Evolutionary conservation across 2,888 invertebrate genomes (phyloP).

Genomic region (Limnephilus auricula): DNA sequence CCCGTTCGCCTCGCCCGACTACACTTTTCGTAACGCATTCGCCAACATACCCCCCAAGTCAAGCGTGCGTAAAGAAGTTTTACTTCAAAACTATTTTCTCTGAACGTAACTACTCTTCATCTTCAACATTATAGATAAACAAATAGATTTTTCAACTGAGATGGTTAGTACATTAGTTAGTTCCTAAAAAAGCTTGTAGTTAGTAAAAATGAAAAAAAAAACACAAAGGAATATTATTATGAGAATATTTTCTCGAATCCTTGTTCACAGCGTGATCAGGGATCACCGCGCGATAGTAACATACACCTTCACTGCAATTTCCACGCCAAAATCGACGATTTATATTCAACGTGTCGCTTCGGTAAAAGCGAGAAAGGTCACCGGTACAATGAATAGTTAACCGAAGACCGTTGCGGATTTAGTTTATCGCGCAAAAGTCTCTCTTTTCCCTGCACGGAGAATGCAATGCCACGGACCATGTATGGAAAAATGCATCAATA

Average conservation of each 20-base stretch:
- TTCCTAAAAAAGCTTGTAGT: too few species aligned
- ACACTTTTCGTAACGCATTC: too few species aligned
- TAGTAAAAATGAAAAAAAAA: too few species aligned
- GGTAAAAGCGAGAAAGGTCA: not conserved
- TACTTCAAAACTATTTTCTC: too few species aligned
- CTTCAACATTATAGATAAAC: too few species aligned
- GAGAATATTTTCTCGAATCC: not conserved
- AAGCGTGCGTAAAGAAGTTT: too few species aligned
- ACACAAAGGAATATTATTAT: too few species aligned
- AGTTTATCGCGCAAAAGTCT: not conserved
- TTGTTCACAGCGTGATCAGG: not conserved
- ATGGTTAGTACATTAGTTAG: too few species aligned
- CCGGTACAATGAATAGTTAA: not conserved
- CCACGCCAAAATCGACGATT: not conserved
- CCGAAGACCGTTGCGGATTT: not conserved
- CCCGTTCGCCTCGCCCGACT: too few species aligned
- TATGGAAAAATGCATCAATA: not conserved
- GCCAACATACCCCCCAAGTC: too few species aligned
- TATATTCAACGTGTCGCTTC: not conserved
- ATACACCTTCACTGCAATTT: not conserved
- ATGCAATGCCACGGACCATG: not conserved
- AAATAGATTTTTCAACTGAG: too few species aligned
- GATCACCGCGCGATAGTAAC: not conserved
- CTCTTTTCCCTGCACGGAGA: not conserved
- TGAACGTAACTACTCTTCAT: too few species aligned